Evolutionary conservation across 2,888 invertebrate genomes (phyloP), one percentile per base, ranked within the genome.

Genomic region (Oxyscelio sp.): DNA sequence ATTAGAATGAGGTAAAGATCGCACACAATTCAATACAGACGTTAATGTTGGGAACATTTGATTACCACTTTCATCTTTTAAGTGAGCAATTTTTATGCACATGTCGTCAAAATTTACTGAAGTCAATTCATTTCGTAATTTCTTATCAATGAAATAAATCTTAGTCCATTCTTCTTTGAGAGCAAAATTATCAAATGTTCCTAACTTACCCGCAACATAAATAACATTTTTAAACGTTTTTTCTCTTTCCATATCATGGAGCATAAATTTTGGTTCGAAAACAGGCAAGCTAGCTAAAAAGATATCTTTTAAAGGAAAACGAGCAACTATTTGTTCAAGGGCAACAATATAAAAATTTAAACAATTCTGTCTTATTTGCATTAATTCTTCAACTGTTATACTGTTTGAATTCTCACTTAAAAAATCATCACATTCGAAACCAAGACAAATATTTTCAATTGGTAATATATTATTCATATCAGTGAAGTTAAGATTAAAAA

Each of bases 1-100:
- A 21, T 59, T 59, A 9, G 58, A 59, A 34, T 56, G n/a, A 9
- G 56, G 56, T 31, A 56, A 13, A 19, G 24, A 4, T 9, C 56
- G 27, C 27, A 27, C 27, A 27, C 27, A 27, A 27, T 27, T 27
- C 27, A 27, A 27, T 3, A 27, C 27, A 27, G 27, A 27, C 6
- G 27, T 27, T 27, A 27, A 27, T 27, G 27, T 27, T 27, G 27
- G 27, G 27, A 27, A 27, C 3, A 27, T 27, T 27, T 27, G 27
- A 27, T 34, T 34, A 34, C 9, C 11, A 11, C 11, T 11, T 11
- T 34, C 11, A 34, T 34, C 34, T 11, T 34, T 34, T 11, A 34
- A 34, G 11, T 5, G 11, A 34, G 9, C 6, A 34, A 34, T 34
- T 34, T 34, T 5, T 5, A 34, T 11, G 9, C 34, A 34, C 34